Base-by-base conservation (phyloP, 2,888 invertebrate genomes). In the Eueremaeus valkanovi region DNA sequence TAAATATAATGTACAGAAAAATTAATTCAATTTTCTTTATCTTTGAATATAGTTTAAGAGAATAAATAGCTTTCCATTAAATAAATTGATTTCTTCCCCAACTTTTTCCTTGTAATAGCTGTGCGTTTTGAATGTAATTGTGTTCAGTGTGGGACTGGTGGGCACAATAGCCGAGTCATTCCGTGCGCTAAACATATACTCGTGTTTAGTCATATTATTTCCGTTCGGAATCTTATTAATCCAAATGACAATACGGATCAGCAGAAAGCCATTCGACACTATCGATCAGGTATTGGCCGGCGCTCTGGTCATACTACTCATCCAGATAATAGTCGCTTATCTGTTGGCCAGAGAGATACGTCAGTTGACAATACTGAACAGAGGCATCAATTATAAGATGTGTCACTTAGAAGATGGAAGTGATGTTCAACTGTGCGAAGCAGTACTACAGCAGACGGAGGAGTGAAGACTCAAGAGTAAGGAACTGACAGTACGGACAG, bases 161-260 rank as follows among this genome's bases (percentile, higher is more conserved):
- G 75, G 75, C 27, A 75, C 75, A 18, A 75, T 75, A 13, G 75
- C 75, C 31, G 75, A 75, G 49, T 75, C 75, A 27, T 70, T 70
- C n/a, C 70, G 70, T 3, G 75, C 75, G 36, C 70, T 75, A 13
- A 61, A 70, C 51, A 70, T 70, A 9, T 75, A 75, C 21, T 70
- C 75, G 29, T 75, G 75, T 75, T 24, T 75, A 21, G 51, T 75
- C 3, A 75, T 75, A 16, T 31, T 75, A 33, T 75, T 75, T 75
- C 75, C 75, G 31, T 66, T 66, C 21, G 66, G 66, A 21, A 36
- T 66, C 36, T n/a, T 66, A 21, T 21, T 66, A 16, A 66, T 66
- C n/a, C 66, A 66, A 36, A 66, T 66, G 36, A 66, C 66, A n/a
- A n/a, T 66, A 8, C 66, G 66, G 5, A 66, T 66, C 66, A 66